These are phyloP conservation scores for Percopsis transmontana DNA, from an alignment of 2,113 vertebrate species.

Conservation along the genomic window DNA sequence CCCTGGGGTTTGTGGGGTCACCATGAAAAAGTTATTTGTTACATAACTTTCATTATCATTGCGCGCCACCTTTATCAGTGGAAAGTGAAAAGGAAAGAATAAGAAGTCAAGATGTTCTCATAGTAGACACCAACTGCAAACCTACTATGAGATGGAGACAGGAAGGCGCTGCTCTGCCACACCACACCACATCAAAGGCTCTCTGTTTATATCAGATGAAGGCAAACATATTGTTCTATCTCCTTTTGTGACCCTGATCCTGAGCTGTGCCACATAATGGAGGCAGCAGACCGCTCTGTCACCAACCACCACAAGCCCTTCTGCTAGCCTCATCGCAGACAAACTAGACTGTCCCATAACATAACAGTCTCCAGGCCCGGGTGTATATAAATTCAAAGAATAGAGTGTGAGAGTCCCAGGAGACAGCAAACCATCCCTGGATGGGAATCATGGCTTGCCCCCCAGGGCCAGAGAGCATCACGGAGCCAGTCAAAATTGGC, in stretches of 20 bases:
- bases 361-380: constrained; percentile 27
- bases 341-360: constrained; percentile 46
- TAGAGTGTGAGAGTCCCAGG: constrained; percentile 31
- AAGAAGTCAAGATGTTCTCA: background rate
- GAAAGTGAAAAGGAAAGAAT: constrained; percentile 7
- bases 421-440: constrained; percentile 38
- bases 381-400: constrained; percentile 44
- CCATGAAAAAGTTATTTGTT: background rate
- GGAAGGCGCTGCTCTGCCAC: constrained; percentile 16
- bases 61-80: background rate
- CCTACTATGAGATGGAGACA: constrained; percentile 23
- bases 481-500: constrained; percentile 15
- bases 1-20: background rate
- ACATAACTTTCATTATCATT: background rate
- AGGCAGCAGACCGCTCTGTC: constrained; percentile 36
- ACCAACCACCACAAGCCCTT: constrained; percentile 44
- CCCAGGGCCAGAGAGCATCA: constrained; percentile 1
- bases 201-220: constrained; percentile 35
- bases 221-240: constrained; percentile 35
- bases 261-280: constrained; percentile 31
- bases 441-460: constrained; percentile 14
- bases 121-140: background rate
- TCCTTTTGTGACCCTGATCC: constrained; percentile 43
- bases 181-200: constrained; percentile 35
- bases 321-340: constrained; percentile 43